Conservation (phyloP, 2,113 vertebrate genomes). For the zebrafish (Danio rerio) region GRCz12tu NC_133191.1:7941001-7941500, state of each 20-base stretch:
- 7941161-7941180: slow-evolving; percentile 17
- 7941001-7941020: no score
- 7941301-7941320: slow-evolving; percentile 78
- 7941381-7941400: slow-evolving; percentile 37
- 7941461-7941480: neutral
- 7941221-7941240: slow-evolving; percentile 20
- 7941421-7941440: neutral
- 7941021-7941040: no score
- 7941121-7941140: neutral
- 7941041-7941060: neutral
- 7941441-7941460: neutral
- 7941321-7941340: slow-evolving; percentile 77
- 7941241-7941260: slow-evolving; percentile 49
- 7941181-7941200: slow-evolving; percentile 38
- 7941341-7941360: slow-evolving; percentile 69
- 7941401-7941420: slow-evolving; percentile 59
- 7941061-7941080: neutral
- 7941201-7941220: neutral
- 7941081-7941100: neutral
- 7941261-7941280: slow-evolving; percentile 67
- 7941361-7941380: slow-evolving; percentile 64
- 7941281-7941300: slow-evolving; percentile 80
- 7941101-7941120: neutral
- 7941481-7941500: no score
- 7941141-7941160: neutral